Conservation (phyloP, 2,113 vertebrate species). For the Panurus biarmicus region DNA sequence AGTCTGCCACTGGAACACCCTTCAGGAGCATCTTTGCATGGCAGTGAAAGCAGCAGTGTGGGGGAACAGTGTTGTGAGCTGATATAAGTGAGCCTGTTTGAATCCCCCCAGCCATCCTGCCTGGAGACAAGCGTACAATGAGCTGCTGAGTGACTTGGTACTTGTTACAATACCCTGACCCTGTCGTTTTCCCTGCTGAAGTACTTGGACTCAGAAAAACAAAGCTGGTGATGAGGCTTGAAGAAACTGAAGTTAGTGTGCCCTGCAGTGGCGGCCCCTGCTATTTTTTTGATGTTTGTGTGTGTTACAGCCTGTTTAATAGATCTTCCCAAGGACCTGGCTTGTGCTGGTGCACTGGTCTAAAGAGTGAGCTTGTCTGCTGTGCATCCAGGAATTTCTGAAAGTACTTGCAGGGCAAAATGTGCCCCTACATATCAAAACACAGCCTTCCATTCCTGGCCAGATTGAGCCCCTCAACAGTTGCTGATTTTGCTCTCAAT, state of each 20-base stretch:
- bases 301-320: neutral
- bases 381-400: neutral
- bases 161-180: neutral
- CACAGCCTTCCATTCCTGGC: neutral
- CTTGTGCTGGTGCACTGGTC: neutral
- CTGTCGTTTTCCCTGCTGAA: neutral
- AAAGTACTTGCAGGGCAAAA: neutral
- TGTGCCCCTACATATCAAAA: neutral
- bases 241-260: neutral
- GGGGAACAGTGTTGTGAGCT: neutral
- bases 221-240: neutral
- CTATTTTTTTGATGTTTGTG: neutral
- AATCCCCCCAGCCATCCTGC: neutral
- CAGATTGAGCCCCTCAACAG: neutral
- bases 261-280: rapidly evolving
- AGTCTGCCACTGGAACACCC: neutral
- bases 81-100: neutral
- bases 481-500: neutral
- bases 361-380: neutral
- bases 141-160: neutral
- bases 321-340: neutral
- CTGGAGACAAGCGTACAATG: neutral
- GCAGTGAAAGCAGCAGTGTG: neutral
- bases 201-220: neutral
- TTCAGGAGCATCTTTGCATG: neutral